These are phyloP conservation scores for Macrosoma leucophasiata DNA, from an alignment of 2,888 invertebrate species.

Conservation along the genomic window DNA sequence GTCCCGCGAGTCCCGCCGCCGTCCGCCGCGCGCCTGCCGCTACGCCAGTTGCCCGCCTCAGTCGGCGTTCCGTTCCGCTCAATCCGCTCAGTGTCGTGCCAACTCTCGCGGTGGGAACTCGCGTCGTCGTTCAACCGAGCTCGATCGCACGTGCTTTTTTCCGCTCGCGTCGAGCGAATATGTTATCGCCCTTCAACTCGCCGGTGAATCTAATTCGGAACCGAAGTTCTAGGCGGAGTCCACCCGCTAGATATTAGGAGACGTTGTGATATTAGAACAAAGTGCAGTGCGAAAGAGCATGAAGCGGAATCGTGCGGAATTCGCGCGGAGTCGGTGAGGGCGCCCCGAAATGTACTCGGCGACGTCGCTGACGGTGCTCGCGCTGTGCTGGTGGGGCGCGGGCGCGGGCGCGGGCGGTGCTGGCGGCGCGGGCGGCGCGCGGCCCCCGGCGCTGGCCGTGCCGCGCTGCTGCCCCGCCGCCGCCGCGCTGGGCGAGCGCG, in stretches of 20 bases:
- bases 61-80: slow-evolving; percentile 6
- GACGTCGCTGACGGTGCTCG: slow-evolving; percentile 21
- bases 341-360: slow-evolving; percentile 28
- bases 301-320: slow-evolving; percentile 21
- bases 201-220: slow-evolving; percentile 13
- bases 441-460: slow-evolving; percentile 40
- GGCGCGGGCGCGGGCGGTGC: slow-evolving; percentile 34
- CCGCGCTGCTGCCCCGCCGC: slow-evolving; percentile 47
- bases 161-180: slow-evolving; percentile 21
- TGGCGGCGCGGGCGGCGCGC: slow-evolving; percentile 32
- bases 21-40: slow-evolving; percentile 58
- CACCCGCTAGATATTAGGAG: slow-evolving; percentile 12
- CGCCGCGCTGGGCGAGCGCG: slow-evolving; percentile 33
- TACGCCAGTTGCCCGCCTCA: slow-evolving; percentile 63
- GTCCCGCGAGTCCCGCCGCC: slow-evolving; percentile 60
- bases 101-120: slow-evolving; percentile 36
- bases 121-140: slow-evolving; percentile 24
- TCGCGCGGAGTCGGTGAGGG: slow-evolving; percentile 35
- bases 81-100: slow-evolving; percentile 27
- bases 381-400: slow-evolving; percentile 27
- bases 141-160: slow-evolving; percentile 44
- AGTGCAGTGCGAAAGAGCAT: slow-evolving; percentile 11
- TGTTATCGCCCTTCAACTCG: slow-evolving; percentile 23
- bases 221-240: too few relatives aligned
- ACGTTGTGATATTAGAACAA: slow-evolving; percentile 1